Percentiles rank a stretch among this genome's conserved stretches.
Conservation (phyloP, 2,797 vertebrate genomes). For the Pantherophis vulpinus region DNA sequence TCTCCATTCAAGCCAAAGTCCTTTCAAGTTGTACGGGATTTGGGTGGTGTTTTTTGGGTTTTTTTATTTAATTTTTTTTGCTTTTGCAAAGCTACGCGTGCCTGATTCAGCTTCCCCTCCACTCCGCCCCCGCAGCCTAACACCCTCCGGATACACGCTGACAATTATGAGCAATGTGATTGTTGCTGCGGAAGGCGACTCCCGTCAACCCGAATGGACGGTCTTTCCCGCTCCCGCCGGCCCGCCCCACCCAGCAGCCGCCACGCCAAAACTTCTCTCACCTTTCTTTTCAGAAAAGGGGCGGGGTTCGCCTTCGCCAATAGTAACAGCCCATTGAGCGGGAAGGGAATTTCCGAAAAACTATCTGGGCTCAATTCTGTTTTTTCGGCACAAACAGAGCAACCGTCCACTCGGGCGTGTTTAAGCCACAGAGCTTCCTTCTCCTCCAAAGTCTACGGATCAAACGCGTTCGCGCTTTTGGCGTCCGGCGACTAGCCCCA, state of each 20-base stretch:
- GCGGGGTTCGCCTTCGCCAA: slow-evolving; percentile 14
- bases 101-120: background rate
- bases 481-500: background rate
- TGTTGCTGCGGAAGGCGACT: background rate
- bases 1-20: background rate
- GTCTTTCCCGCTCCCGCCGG: background rate
- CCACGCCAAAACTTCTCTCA: background rate
- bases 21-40: background rate
- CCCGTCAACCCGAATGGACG: too few relatives aligned
- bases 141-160: background rate
- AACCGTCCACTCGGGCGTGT: background rate
- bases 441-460: background rate
- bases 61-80: too few relatives aligned
- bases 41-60: accelerated
- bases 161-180: background rate
- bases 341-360: background rate
- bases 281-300: slow-evolving; percentile 4
- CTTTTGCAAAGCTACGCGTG: background rate
- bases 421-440: background rate
- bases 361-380: too few relatives aligned
- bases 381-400: too few relatives aligned
- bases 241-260: background rate
- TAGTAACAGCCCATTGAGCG: background rate
- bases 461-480: background rate
- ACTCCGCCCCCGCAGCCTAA: background rate